phyloP scores from a whole-genome alignment of 2,797 vertebrate species.

The Columba guinea region DNA sequence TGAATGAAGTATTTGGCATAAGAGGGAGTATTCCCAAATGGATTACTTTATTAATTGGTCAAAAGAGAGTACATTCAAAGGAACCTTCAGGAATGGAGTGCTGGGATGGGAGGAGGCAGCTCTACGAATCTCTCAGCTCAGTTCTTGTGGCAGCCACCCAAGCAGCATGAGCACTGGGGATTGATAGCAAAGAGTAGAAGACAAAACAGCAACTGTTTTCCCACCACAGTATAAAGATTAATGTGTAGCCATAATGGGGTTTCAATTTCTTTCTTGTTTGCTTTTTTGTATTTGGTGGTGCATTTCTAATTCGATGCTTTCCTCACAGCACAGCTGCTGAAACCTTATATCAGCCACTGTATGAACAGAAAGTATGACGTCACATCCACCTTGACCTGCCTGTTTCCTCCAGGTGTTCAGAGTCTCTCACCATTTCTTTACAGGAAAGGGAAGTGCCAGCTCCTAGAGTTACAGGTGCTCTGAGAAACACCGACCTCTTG shows the following conservation, averaged over 20 bases:
- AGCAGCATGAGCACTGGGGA: accelerated
- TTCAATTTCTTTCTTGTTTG: neutral
- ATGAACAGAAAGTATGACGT: neutral
- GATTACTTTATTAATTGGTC: neutral
- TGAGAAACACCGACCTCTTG: too few relatives aligned
- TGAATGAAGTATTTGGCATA: neutral
- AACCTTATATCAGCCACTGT: neutral
- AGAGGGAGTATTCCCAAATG: neutral
- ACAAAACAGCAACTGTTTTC: neutral
- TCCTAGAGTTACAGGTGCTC: neutral
- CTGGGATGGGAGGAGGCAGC: neutral
- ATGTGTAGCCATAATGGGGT: accelerated
- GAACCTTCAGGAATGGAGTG: neutral
- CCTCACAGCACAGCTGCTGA: neutral
- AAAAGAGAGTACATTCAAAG: neutral
- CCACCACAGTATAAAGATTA: neutral
- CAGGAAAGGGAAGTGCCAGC: neutral
- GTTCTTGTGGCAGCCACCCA: neutral
- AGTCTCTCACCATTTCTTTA: neutral
- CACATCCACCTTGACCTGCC: neutral
- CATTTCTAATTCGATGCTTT: accelerated
- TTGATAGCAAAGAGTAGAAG: neutral
- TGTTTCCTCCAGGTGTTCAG: neutral
- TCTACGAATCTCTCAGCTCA: neutral
- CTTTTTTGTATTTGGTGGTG: neutral